phyloP scores from a whole-genome alignment of 92 coral and sea anemone genomes.

The Bergia sp. region DNA sequence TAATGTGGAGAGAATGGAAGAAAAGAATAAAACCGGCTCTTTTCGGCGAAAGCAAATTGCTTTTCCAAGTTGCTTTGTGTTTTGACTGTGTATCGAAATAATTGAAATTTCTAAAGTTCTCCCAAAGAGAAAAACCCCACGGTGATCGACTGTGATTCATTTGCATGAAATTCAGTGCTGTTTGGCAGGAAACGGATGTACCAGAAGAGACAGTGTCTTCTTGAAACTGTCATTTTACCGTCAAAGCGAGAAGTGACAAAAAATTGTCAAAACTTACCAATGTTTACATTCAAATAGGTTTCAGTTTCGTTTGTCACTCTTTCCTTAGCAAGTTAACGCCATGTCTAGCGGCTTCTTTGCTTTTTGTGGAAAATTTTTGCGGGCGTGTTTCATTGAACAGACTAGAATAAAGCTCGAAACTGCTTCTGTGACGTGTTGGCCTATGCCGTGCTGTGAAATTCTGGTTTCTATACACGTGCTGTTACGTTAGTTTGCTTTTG shows the following conservation, averaged over 20 bases:
- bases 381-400: background rate
- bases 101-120: conserved; percentile 42
- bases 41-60: background rate
- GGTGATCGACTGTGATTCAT: conserved; percentile 43
- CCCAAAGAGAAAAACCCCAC: conserved; percentile 45
- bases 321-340: background rate
- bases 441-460: conserved; percentile 22
- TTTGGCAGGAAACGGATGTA: conserved; percentile 46
- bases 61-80: conserved; percentile 24
- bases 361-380: background rate
- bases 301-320: conserved; percentile 1
- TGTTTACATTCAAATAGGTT: conserved; percentile 27
- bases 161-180: conserved; percentile 26
- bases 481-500: conserved; percentile 22
- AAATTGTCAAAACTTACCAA: conserved; percentile 31
- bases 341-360: background rate
- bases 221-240: conserved; percentile 48
- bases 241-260: conserved; percentile 45
- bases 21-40: conserved; percentile 5
- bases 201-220: conserved; percentile 33
- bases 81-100: conserved; percentile 16
- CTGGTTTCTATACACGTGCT: conserved; percentile 42
- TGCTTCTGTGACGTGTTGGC: conserved; percentile 1
- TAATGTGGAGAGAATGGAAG: conserved; percentile 10
- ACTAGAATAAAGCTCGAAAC: background rate